A percentile compares a stretch with the other conserved stretches of the same genome.
Evolutionary conservation across 1,140 invertebrate genomes (phyloP).

Genomic region (Drosophila parvula): DNA sequence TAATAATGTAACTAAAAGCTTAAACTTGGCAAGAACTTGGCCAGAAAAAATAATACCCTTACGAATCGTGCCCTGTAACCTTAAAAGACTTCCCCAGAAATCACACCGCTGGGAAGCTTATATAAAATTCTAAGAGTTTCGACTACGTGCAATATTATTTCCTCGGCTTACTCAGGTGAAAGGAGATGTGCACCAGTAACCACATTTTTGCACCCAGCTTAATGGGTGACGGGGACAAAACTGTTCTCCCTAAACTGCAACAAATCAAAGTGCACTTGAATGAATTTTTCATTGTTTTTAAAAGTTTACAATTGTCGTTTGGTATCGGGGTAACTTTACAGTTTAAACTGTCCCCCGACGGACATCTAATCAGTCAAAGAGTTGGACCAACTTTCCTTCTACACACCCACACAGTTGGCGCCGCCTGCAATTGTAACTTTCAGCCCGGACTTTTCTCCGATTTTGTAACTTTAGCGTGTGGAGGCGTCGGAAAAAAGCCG

Average conservation of each 20-base stretch:
- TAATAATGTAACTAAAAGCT: neutral
- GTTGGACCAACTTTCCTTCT: constrained; percentile 45
- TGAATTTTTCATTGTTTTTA: constrained; percentile 37
- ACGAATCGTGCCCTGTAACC: neutral
- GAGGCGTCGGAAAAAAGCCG: constrained; percentile 10
- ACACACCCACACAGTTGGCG: constrained; percentile 3
- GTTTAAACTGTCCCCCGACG: constrained; percentile 30
- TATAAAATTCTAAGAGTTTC: constrained; percentile 6
- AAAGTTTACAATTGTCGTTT: constrained; percentile 12
- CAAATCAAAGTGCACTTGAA: constrained; percentile 34
- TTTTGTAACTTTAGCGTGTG: constrained; percentile 62
- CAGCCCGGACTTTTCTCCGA: constrained; percentile 31
- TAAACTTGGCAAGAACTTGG: accelerated
- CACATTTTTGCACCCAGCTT: constrained; percentile 5
- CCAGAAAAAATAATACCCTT: neutral
- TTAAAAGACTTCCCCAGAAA: neutral
- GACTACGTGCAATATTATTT: constrained; percentile 6
- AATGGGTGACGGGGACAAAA: constrained; percentile 9
- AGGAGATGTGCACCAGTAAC: neutral
- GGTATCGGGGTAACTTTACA: constrained; percentile 24
- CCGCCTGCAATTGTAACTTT: constrained; percentile 63
- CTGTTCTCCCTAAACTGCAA: neutral
- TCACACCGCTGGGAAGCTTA: neutral
- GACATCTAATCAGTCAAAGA: constrained; percentile 72
- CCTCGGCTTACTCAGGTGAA: constrained; percentile 2